Conservation (phyloP, 2,797 vertebrate species). For the Pelochelys cantorii region DNA sequence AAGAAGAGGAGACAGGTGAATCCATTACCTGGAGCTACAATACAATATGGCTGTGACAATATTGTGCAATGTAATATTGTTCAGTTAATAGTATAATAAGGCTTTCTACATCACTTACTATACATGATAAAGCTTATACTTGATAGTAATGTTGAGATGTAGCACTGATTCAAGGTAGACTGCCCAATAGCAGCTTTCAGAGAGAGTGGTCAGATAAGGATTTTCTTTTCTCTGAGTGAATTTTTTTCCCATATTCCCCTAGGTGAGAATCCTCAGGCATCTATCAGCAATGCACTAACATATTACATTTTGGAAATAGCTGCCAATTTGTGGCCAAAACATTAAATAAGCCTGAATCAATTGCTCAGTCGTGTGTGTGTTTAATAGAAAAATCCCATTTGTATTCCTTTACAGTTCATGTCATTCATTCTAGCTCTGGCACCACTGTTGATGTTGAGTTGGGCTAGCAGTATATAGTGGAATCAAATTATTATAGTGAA, state of each 20-base stretch:
- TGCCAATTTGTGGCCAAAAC: constrained; percentile 17
- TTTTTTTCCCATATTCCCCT: background rate
- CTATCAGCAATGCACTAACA: rapidly evolving
- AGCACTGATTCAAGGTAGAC: background rate
- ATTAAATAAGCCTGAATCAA: background rate
- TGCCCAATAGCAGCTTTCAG: background rate
- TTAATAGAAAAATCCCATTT: background rate
- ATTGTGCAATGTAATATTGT: background rate
- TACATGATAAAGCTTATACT: background rate
- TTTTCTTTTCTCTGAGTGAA: background rate
- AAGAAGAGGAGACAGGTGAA: background rate
- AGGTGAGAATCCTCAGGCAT: background rate
- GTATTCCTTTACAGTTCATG: background rate
- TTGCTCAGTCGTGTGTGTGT: background rate
- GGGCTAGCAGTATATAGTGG: background rate
- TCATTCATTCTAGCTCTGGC: background rate
- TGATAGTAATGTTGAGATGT: background rate
- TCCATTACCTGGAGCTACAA: background rate
- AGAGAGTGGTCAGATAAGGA: background rate
- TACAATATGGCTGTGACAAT: background rate
- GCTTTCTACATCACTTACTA: constrained; percentile 15
- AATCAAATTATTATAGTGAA: background rate
- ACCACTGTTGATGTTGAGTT: background rate
- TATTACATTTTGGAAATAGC: background rate
- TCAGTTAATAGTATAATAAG: background rate